Base-by-base conservation (phyloP, 2,888 invertebrate species). In the Sinelater perroti region DNA sequence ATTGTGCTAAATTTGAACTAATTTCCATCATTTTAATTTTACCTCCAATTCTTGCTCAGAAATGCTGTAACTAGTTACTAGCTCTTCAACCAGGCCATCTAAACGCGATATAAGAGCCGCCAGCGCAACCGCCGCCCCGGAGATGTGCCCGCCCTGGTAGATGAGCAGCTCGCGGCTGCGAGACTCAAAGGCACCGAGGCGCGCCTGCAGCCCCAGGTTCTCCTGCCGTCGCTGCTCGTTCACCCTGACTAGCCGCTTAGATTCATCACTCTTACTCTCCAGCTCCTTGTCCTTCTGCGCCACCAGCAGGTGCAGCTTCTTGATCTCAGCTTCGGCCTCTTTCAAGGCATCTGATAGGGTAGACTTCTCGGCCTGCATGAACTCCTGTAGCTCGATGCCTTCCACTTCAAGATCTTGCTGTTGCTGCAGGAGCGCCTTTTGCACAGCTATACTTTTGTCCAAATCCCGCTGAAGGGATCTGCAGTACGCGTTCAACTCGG, bases 351-450 rank as follows among this genome's bases (percentile, higher is more conserved):
- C 93, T 14, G 86, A 84, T 66, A 94, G 81, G 5, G 91, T 88
- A 3, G 86, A 84, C 69, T 93, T 93, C 78, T 95, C 94, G 6
- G 90, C 89, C 68, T 92, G 91, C 61, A 94, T 82, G 75, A 95
- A 95, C 72, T 94, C 93, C 73, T 93, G 91, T 79, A 94, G 82
- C 78, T 95, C 94, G 1, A 83, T 82, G 18, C 91, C 87, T 75
- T 94, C 94, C 13, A 84, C 84, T 75, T 94, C 93, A 16, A 89
- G 82, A 69, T 91, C 91, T 57, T 87, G 84, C 63, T 92, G 87
- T 64, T 93, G 89, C 62, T 88, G 87, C 52, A 89, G 79, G 36
- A 92, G 78, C 8, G 83, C 77, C 50, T 88, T 87, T 63, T 89
- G 89, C 0, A 85, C 80, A 52, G 85, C 84, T 47, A 90, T 78